Evolutionary conservation across 2,797 vertebrate genomes (phyloP).

Genomic region (Poeciliopsis infans): DNA sequence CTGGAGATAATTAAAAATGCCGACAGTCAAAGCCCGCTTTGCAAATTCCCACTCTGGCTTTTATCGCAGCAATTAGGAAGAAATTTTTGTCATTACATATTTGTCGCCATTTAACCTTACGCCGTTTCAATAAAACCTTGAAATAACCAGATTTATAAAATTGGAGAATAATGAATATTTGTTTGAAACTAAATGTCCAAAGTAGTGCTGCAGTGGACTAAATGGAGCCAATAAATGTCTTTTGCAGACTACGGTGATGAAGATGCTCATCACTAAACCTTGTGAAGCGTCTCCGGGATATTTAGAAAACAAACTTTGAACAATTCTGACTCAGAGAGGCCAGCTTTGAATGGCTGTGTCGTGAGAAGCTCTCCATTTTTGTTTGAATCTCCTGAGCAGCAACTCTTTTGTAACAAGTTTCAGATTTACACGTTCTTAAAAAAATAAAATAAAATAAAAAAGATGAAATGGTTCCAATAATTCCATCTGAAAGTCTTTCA

Average conservation of each 20-base stretch:
- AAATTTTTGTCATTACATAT: neutral
- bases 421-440: conserved; percentile 26
- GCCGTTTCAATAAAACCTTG: neutral
- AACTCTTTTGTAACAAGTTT: conserved; percentile 46
- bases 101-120: neutral
- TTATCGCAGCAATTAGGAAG: neutral
- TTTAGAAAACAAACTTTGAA: neutral
- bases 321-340: neutral
- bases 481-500: neutral
- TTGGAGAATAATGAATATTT: neutral
- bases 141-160: neutral
- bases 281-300: conserved; percentile 21
- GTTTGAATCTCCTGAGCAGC: conserved; percentile 76
- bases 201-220: neutral
- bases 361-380: neutral
- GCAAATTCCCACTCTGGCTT: neutral
- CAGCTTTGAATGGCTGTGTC: neutral
- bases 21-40: neutral
- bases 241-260: conserved; percentile 30
- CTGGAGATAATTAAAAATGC: neutral
- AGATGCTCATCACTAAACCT: conserved; percentile 25
- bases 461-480: conserved; percentile 41
- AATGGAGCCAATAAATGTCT: neutral
- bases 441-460: conserved; percentile 58
- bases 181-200: conserved; percentile 1